phyloP scores from a whole-genome alignment of 2,888 invertebrate species.

The Drosophila paranaensis region DNA sequence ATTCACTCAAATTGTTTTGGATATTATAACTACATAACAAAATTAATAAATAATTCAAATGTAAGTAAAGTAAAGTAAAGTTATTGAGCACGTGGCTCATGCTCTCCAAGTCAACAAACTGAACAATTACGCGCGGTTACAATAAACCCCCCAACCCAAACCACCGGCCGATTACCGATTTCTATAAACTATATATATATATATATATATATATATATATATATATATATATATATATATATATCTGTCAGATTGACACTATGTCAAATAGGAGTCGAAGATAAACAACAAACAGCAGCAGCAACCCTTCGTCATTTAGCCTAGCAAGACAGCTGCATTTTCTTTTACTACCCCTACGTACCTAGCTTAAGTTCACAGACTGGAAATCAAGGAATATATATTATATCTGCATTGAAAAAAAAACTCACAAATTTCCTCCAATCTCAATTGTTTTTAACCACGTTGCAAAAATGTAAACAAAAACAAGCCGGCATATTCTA shows the following conservation, averaged over 20 bases:
- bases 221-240: not conserved
- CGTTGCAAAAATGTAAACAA: conserved; percentile 24
- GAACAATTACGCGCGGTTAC: not conserved
- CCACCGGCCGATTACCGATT: not conserved
- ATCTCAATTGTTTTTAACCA: not conserved
- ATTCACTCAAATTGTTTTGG: conserved; percentile 19
- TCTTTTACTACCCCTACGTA: conserved; percentile 12
- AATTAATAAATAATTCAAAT: conserved; percentile 12
- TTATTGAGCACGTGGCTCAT: conserved; percentile 37
- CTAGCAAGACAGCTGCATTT: conserved; percentile 42
- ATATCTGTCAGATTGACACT: not conserved
- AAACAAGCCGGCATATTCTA: conserved; percentile 21
- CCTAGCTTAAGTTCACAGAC: too few relatives aligned
- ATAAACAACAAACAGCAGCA: not conserved
- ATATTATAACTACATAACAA: conserved; percentile 24
- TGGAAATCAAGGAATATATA: too few relatives aligned
- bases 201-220: not conserved
- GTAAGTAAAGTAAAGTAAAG: conserved; percentile 31
- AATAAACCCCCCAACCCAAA: not conserved
- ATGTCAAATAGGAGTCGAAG: not conserved
- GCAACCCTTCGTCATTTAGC: conserved; percentile 8
- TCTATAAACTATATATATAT: not conserved
- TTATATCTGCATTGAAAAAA: not conserved
- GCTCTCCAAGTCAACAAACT: conserved; percentile 3
- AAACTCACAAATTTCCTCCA: not conserved